Percentiles rank a stretch among this genome's conserved stretches.
Evolutionary conservation across 1,140 invertebrate species (phyloP).

Genomic region (Helicoverpa armigera): DNA sequence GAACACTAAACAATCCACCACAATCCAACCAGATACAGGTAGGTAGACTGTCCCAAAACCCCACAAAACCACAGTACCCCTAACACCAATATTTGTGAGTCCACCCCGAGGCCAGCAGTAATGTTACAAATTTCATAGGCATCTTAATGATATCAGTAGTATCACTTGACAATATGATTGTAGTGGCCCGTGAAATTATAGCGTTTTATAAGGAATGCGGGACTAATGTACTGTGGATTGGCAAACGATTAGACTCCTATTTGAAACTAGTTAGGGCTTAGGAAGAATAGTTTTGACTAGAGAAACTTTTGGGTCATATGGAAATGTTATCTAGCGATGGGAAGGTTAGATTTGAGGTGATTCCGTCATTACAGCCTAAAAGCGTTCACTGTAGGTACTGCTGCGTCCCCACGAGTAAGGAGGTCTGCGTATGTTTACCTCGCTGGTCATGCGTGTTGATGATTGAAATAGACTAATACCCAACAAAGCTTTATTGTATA

Average conservation of each 20-base stretch:
- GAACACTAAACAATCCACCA: too few species aligned
- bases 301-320: not conserved
- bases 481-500: too few species aligned
- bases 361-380: too few species aligned
- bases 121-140: slow-evolving; percentile 65
- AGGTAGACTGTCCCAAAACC: slow-evolving; percentile 4
- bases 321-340: too few species aligned
- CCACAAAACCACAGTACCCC: not conserved
- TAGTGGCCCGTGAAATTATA: slow-evolving; percentile 52
- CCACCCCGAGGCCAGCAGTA: slow-evolving; percentile 61
- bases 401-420: too few species aligned
- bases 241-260: not conserved
- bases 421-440: too few species aligned
- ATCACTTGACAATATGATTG: slow-evolving; percentile 69
- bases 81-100: slow-evolving; percentile 23
- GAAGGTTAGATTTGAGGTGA: too few species aligned
- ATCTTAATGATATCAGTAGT: slow-evolving; percentile 59
- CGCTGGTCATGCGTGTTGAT: too few species aligned
- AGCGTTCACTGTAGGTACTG: too few species aligned
- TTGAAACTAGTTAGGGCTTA: not conserved
- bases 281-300: not conserved
- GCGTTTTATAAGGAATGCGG: slow-evolving; percentile 18
- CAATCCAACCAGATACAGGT: too few species aligned
- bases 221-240: slow-evolving; percentile 4
- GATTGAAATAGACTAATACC: too few species aligned